These are phyloP conservation scores for Atherinomorus stipes DNA, from an alignment of 2,113 vertebrate species.

Conservation along the genomic window DNA sequence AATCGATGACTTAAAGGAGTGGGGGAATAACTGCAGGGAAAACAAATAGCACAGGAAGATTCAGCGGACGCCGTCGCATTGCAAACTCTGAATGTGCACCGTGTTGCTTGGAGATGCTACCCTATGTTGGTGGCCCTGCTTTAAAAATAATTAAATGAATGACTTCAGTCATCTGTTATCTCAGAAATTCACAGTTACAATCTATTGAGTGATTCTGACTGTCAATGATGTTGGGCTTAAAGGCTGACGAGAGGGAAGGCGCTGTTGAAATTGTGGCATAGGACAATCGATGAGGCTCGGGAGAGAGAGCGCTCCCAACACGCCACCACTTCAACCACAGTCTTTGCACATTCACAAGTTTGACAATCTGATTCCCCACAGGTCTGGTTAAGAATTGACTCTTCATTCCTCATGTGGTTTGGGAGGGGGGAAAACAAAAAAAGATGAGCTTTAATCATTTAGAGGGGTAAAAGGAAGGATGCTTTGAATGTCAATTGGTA, in stretches of 20 bases:
- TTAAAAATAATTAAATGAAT: background rate
- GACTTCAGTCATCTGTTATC: slow-evolving; percentile 14
- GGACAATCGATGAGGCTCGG: slow-evolving; percentile 36
- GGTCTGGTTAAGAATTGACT: slow-evolving; percentile 52
- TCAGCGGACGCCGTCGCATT: slow-evolving; percentile 23
- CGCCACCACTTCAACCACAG: slow-evolving; percentile 55
- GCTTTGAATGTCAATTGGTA: slow-evolving; percentile 69
- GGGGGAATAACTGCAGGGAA: slow-evolving; percentile 58
- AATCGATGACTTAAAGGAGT: slow-evolving; percentile 72
- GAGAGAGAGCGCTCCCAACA: slow-evolving; percentile 22
- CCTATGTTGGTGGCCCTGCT: background rate
- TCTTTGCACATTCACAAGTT: slow-evolving; percentile 59
- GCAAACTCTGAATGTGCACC: slow-evolving; percentile 21
- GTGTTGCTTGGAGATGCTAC: slow-evolving; percentile 18
- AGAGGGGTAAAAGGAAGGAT: slow-evolving; percentile 57
- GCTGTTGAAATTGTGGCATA: slow-evolving; percentile 15
- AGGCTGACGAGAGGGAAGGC: slow-evolving; percentile 38
- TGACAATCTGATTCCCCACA: slow-evolving; percentile 69
- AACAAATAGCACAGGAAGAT: slow-evolving; percentile 60
- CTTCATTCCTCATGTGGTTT: slow-evolving; percentile 46
- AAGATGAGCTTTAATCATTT: slow-evolving; percentile 75
- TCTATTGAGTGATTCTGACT: slow-evolving; percentile 28
- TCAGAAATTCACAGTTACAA: slow-evolving; percentile 25
- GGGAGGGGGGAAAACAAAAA: background rate
- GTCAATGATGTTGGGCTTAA: slow-evolving; percentile 19